Evolutionary conservation across 64 coral and sea anemone genomes (phyloP).

Genomic region (Dendrophyllia cribrosa): DNA sequence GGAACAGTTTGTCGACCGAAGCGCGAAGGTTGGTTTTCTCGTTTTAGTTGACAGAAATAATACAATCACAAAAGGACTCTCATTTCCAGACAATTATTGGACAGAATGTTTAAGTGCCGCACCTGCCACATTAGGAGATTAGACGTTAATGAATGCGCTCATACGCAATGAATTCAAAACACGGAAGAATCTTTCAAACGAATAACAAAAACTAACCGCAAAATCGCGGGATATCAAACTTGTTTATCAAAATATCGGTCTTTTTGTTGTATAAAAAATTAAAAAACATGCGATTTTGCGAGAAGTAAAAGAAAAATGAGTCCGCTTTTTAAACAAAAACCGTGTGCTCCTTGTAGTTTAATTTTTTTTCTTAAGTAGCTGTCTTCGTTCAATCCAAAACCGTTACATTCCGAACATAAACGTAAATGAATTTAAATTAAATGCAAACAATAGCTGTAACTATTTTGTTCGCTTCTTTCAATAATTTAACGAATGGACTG

Average conservation of each 20-base stretch:
- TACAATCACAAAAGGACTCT: background rate
- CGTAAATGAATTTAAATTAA: background rate
- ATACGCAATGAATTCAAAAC: background rate
- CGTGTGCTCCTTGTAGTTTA: background rate
- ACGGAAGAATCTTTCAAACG: background rate
- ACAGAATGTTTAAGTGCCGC: background rate
- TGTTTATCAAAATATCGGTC: constrained; percentile 1
- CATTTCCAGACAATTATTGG: background rate
- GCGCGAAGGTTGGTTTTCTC: background rate
- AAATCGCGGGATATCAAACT: background rate
- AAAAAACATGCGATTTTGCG: background rate
- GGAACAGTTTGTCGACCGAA: background rate
- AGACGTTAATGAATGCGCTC: constrained; percentile 6
- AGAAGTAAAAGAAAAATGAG: background rate
- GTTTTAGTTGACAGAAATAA: background rate
- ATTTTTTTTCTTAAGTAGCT: background rate
- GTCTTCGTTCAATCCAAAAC: background rate
- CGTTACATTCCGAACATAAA: background rate
- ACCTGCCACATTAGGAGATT: constrained; percentile 1
- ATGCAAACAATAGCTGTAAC: background rate
- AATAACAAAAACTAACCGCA: background rate
- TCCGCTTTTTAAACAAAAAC: background rate
- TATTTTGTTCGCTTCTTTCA: background rate
- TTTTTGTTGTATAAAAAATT: background rate
- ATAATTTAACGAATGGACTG: background rate